Evolutionary conservation across 2,113 vertebrate genomes (phyloP), one percentile per base, ranked within the genome.

Genomic region (Leucopsar rothschildi): DNA sequence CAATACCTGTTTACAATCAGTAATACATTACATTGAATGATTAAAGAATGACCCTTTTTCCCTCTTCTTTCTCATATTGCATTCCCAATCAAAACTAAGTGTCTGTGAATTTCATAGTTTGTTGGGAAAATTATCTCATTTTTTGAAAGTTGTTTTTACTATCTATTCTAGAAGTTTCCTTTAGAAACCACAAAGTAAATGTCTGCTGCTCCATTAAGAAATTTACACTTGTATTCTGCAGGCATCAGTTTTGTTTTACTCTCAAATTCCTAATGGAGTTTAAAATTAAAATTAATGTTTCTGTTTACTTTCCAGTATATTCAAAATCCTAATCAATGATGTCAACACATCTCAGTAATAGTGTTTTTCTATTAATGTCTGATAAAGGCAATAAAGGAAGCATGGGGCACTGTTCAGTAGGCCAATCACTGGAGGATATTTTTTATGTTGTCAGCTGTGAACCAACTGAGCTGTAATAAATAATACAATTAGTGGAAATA

Each of bases 241-340:
- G 55, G 12, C 75, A 89, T 42, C 22, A 37, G 45, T 80, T 82
- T 82, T 40, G 18, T 73, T 81, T 92, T 82, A 94, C 19, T 80
- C 45, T 88, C 63, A 77, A 76, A 93, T 90, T 96, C 76, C 86
- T 88, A 90, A 90, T 83, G 86, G 82, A 73, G 28, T 95, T 95
- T 81, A 92, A 96, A 96, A 95, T 95, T 57, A 90, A 93, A 94
- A 93, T 87, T 81, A 85, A 85, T 93, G 72, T 80, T 88, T 88
- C 70, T 96, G 82, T 94, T 96, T 96, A 93, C 79, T 90, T 92
- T 92, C 53, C 35, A 40, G 25, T 77, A 52, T 88, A 85, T 77
- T 85, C 39, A 73, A 80, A 91, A 85, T 37, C 50, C 63, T 90
- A 92, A 88, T 93, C 90, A 70, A 77, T 93, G 79, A 72, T 95